phyloP scores from a whole-genome alignment of 2,888 invertebrate species.

The Acleris laterana region DNA sequence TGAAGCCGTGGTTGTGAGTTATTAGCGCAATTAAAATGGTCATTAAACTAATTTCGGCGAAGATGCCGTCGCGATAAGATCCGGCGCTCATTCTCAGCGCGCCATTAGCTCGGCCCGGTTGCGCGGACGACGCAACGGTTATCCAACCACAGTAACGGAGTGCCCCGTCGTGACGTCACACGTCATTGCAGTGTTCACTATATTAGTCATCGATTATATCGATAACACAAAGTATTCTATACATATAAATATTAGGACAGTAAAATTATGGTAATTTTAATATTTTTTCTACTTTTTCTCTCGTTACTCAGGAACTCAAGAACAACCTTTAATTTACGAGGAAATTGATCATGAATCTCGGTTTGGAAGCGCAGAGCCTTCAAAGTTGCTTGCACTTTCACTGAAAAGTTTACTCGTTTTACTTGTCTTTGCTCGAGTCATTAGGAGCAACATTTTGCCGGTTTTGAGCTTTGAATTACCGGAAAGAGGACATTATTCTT shows the following conservation, averaged over 20 bases:
- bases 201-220: too few relatives aligned
- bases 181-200: too few relatives aligned
- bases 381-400: too few relatives aligned
- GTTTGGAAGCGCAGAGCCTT: too few relatives aligned
- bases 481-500: conserved; percentile 4
- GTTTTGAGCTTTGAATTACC: not conserved
- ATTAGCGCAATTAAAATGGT: conserved; percentile 1
- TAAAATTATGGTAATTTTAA: too few relatives aligned
- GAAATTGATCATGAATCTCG: too few relatives aligned
- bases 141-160: not conserved
- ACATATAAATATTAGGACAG: too few relatives aligned
- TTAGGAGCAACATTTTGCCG: not conserved
- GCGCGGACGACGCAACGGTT: not conserved
- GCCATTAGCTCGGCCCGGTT: conserved; percentile 9
- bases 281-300: too few relatives aligned
- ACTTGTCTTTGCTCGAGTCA: not conserved
- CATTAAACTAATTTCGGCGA: conserved; percentile 9
- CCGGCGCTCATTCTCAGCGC: conserved; percentile 1
- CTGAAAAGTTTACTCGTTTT: not conserved
- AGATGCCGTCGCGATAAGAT: conserved; percentile 14
- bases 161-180: too few relatives aligned
- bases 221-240: too few relatives aligned
- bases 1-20: not conserved
- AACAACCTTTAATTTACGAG: too few relatives aligned
- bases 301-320: too few relatives aligned